These are phyloP conservation scores for Leptoteleia sp. DNA, from an alignment of 1,140 invertebrate genomes.

Conservation along the genomic window DNA sequence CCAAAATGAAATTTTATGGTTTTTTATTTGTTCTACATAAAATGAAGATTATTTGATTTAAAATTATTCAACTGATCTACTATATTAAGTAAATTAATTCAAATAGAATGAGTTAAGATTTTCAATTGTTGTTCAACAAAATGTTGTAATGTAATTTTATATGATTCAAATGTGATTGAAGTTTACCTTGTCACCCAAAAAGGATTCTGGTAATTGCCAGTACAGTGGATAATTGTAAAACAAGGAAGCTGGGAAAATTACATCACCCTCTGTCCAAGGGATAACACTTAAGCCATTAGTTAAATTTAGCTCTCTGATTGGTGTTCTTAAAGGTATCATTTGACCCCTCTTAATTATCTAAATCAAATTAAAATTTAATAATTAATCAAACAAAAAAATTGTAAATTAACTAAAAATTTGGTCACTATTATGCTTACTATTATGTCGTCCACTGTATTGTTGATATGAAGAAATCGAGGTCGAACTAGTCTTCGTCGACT, in stretches of 20 bases:
- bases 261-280: slow-evolving; percentile 84
- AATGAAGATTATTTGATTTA: too few relatives aligned
- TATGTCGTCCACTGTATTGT: slow-evolving; percentile 80
- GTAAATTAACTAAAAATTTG: too few relatives aligned
- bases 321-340: slow-evolving; percentile 69
- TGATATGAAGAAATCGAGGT: slow-evolving; percentile 82
- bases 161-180: too few relatives aligned
- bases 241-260: slow-evolving; percentile 85
- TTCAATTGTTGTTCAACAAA: too few relatives aligned
- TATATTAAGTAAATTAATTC: too few relatives aligned
- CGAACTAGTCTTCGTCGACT: slow-evolving; percentile 85
- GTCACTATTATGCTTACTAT: slow-evolving; percentile 71
- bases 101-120: too few relatives aligned
- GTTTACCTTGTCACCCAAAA: slow-evolving; percentile 92
- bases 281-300: slow-evolving; percentile 85
- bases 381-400: too few relatives aligned
- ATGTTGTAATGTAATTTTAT: too few relatives aligned
- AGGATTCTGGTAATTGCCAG: slow-evolving; percentile 90
- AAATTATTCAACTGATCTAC: too few relatives aligned
- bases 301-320: slow-evolving; percentile 79
- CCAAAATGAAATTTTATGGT: too few relatives aligned
- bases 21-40: too few relatives aligned
- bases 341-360: slow-evolving; percentile 77
- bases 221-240: slow-evolving; percentile 90
- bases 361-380: too few relatives aligned